Base-by-base conservation (phyloP, 2,888 invertebrate species). In the Hesperia comma region DNA sequence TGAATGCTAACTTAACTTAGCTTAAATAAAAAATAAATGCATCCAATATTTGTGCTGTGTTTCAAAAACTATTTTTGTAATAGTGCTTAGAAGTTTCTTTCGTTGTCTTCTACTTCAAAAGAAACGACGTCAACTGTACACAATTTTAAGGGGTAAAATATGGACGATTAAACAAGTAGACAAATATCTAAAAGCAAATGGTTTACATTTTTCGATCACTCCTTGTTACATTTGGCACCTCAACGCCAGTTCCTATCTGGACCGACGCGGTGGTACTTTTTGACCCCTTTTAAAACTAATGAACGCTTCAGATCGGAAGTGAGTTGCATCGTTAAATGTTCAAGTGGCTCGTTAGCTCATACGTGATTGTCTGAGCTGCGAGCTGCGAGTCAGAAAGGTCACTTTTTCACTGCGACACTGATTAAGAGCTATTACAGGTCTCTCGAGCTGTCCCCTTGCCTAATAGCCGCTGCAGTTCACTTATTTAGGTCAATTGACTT, bases 211-310 rank as follows among this genome's bases (percentile, higher is more conserved):
- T 37, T 12, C 12, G 3, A 37, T 37, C 37, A 10, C 8, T 10
- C 12, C 37, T 37, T 37, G 12, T 12, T 37, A 8, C 12, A 12
- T 12, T 46, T 46, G 46, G 46, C 46, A 46, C 17, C 46, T 17
- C 46, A 46, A 17, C n/a, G n/a, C n/a, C n/a, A 19, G 32, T 15
- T 8, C 7, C 41, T 19, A 8, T 17, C 1, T 8, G 57, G 57
- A 12, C 37, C 51, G 62, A 46, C 19, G 8, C 15, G 15, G 33
- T 17, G 51, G 60, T 63, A 61, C 56, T 63, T 70, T 71, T 69
- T 72, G 74, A 72, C 74, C 72, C 68, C 68, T 71, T 72, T 73
- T 69, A 67, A 71, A 68, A 75, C 70, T 72, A 75, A 75, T 75
- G 75, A 73, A 70, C 61, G 64, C 74, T 74, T 63, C 71, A 69